phyloP scores from a whole-genome alignment of 2,888 invertebrate species.

The Cataglyphis albicans region DNA sequence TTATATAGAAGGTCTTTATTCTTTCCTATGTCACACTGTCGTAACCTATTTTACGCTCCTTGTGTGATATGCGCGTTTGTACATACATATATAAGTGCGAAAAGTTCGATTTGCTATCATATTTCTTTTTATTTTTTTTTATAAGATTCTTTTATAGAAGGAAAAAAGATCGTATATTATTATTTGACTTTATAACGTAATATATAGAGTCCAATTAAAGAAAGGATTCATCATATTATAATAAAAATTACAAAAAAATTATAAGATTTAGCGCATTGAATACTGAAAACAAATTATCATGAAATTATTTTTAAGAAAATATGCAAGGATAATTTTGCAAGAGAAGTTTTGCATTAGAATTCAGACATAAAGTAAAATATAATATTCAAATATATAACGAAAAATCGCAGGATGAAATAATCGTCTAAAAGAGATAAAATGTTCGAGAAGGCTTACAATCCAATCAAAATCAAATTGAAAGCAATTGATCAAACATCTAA shows the following conservation, averaged over 20 bases:
- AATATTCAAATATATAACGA: conserved; percentile 69
- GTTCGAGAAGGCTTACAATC: not conserved
- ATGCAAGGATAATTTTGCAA: conserved; percentile 66
- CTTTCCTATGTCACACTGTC: not conserved
- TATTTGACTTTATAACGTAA: not conserved
- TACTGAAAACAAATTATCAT: conserved; percentile 24
- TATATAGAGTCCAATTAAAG: not conserved
- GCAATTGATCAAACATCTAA: not conserved
- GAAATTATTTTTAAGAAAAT: conserved; percentile 47
- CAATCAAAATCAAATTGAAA: conserved; percentile 38
- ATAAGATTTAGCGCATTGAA: not conserved
- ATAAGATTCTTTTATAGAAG: not conserved
- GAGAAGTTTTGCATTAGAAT: conserved; percentile 38
- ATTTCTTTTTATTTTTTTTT: conserved; percentile 11
- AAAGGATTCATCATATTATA: not conserved
- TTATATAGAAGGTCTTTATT: conserved; percentile 33
- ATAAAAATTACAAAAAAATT: not conserved
- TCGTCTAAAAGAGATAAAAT: conserved; percentile 57
- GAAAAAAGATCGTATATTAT: conserved; percentile 5
- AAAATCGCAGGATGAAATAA: conserved; percentile 72
- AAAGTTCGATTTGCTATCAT: not conserved
- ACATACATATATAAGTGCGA: not conserved
- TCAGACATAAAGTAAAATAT: conserved; percentile 45
- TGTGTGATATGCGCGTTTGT: not conserved
- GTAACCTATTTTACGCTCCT: conserved; percentile 19